Evolutionary conservation across 2,797 vertebrate genomes (phyloP).

Genomic region (Darevskia mixta): DNA sequence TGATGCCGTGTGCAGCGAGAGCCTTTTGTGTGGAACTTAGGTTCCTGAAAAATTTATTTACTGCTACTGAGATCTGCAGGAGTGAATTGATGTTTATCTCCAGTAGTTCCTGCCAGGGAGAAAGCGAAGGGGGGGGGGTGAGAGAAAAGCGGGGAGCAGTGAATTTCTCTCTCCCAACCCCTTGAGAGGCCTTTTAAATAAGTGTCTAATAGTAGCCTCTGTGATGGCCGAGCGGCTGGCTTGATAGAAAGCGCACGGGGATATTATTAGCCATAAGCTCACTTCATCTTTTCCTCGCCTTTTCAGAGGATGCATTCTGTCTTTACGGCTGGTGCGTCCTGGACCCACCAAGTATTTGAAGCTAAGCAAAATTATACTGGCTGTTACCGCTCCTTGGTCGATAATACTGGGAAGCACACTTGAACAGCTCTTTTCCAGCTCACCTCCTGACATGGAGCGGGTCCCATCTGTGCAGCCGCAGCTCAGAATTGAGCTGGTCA

Average conservation of each 20-base stretch:
- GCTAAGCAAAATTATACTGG: slow-evolving; percentile 74
- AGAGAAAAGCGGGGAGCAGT: slow-evolving; percentile 67
- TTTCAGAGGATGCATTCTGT: slow-evolving; percentile 77
- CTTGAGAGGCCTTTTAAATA: slow-evolving; percentile 78
- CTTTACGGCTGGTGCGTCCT: slow-evolving; percentile 71
- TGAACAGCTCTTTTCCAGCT: slow-evolving; percentile 7
- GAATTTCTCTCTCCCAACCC: slow-evolving; percentile 67
- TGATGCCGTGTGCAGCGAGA: slow-evolving; percentile 79
- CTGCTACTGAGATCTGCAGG: slow-evolving; percentile 76
- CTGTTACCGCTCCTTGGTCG: slow-evolving; percentile 66
- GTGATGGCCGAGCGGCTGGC: slow-evolving; percentile 63
- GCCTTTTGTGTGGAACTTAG: slow-evolving; percentile 77
- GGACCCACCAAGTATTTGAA: slow-evolving; percentile 72
- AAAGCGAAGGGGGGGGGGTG: background rate
- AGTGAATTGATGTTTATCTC: slow-evolving; percentile 81
- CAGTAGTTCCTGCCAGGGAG: slow-evolving; percentile 69
- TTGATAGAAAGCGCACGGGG: slow-evolving; percentile 69
- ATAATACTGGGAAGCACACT: slow-evolving; percentile 56
- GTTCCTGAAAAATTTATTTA: slow-evolving; percentile 84
- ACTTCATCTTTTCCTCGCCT: slow-evolving; percentile 77
- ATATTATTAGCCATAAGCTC: slow-evolving; percentile 73
- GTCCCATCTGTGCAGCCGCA: background rate
- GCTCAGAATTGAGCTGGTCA: background rate
- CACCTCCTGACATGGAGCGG: slow-evolving; percentile 4
- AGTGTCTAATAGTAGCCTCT: slow-evolving; percentile 76